Evolutionary conservation across 2,797 vertebrate species (phyloP).

Genomic region (Pyrrhura leucotis): DNA sequence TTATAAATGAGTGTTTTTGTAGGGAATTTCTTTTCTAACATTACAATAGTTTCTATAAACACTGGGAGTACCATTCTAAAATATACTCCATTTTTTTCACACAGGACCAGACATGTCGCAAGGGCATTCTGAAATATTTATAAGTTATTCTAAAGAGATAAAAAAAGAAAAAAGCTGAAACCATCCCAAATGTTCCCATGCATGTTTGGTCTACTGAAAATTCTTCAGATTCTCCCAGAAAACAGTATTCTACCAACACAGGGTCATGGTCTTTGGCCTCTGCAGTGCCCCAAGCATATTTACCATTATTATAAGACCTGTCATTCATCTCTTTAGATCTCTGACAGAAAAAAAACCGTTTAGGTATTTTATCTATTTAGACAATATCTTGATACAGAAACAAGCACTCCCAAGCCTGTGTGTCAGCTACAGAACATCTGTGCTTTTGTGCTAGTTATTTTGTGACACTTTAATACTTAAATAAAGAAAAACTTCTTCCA

Average conservation of each 20-base stretch:
- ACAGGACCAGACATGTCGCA: background rate
- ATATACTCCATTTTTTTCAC: conserved; percentile 25
- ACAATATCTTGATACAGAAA: conserved; percentile 46
- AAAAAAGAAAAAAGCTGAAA: conserved; percentile 43
- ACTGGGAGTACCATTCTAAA: background rate
- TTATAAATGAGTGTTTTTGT: background rate
- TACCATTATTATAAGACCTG: conserved; percentile 71
- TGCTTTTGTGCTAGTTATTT: background rate
- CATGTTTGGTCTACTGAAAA: conserved; percentile 58
- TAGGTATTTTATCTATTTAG: conserved; percentile 54
- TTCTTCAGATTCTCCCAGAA: conserved; percentile 65
- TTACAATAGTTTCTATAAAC: background rate
- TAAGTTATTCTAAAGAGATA: conserved; percentile 50
- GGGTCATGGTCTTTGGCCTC: conserved; percentile 67
- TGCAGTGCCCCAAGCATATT: conserved; percentile 65
- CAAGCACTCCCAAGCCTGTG: background rate
- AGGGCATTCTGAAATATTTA: conserved; percentile 46
- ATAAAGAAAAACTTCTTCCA: background rate
- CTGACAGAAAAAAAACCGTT: conserved; percentile 36
- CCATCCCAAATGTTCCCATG: conserved; percentile 59
- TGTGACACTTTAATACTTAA: background rate
- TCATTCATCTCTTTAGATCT: conserved; percentile 68
- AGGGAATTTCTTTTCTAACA: background rate
- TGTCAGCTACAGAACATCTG: conserved; percentile 19
- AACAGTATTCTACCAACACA: conserved; percentile 50